Evolutionary conservation across 2,888 invertebrate genomes (phyloP), one percentile per base, ranked within the genome.

Genomic region (Griposia aprilina): DNA sequence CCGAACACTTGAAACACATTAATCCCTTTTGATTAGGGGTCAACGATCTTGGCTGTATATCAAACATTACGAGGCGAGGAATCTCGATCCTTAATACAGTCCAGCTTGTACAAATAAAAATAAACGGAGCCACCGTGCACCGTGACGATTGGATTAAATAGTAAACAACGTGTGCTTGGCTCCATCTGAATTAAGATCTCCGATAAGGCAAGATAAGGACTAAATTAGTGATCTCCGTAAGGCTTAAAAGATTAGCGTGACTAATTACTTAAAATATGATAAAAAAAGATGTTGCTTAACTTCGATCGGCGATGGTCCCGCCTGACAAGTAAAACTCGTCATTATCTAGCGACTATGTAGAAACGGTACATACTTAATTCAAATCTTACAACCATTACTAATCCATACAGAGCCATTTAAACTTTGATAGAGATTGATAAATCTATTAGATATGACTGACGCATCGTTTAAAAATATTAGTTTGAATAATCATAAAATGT

Each of bases 1-100:
- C 93, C 90, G 91, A 93, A 93, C 94, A 95, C 94, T 94, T 93
- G 93, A 95, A 93, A 95, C 93, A 93, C 94, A 96, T 95, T 95
- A 94, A 95, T 95, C 94, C 93, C 91, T 92, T 95, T 93, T 93
- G 93, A 95, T 95, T 95, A 92, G 93, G 92, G 95, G 95, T 95
- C 94, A 93, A 93, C 91, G 93, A 88, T 91, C 93, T 87, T 88
- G 90, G 85, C 89, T 90, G 92, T 94, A 93, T 91, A 93, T 94
- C 94, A 93, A 93, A 93, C 92, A 90, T 91, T 82, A 90, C 90
- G 90, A 92, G 89, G 89, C 90, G 87, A 88, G 90, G 91, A 92
- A 92, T 93, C 90, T 93, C 91, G 92, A 91, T 92, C 90, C 91
- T 91, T 91, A 92, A 91, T 93, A 93, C 91, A 92, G 88, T 92